Conservation (phyloP, 2,888 invertebrate species). For the Xanthostigma xanthostigma region DNA sequence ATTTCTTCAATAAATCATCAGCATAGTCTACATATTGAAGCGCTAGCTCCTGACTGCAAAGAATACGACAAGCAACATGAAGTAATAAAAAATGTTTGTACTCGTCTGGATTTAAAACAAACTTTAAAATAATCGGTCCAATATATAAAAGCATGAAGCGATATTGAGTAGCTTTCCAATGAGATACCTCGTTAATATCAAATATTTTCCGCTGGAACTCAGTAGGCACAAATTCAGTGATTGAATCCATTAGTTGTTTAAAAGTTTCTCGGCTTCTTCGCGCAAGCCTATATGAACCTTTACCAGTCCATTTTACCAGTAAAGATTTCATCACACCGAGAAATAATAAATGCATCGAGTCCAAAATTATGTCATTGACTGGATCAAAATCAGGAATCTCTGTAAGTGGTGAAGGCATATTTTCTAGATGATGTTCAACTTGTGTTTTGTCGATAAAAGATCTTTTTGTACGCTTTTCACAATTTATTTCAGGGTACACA, state of each 20-base stretch:
- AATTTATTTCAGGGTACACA: slow-evolving; percentile 1
- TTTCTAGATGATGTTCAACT: neutral
- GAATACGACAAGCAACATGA: neutral
- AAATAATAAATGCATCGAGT: slow-evolving; percentile 3
- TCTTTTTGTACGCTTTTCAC: neutral
- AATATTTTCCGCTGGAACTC: slow-evolving; percentile 15
- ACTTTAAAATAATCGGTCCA: no score
- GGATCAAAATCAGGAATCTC: slow-evolving; percentile 2
- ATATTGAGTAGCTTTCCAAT: slow-evolving; percentile 15
- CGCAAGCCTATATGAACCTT: neutral
- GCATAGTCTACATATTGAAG: neutral
- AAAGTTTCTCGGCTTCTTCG: neutral
- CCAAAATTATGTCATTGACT: slow-evolving; percentile 1
- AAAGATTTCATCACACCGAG: slow-evolving; percentile 5
- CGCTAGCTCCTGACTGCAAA: neutral
- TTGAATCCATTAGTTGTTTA: neutral
- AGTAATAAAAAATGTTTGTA: neutral
- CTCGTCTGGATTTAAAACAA: neutral
- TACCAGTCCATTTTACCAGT: neutral
- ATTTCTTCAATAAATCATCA: neutral
- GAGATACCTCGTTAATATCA: slow-evolving; percentile 6
- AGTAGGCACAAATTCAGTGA: neutral
- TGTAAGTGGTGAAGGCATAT: neutral
- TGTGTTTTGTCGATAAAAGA: slow-evolving; percentile 1
- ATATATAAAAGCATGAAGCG: slow-evolving; percentile 8